A percentile compares a stretch with the other conserved stretches of the same genome.
These are phyloP conservation scores for Papilio polyxenes DNA, from an alignment of 1,140 invertebrate species.

Conservation along the genomic window DNA sequence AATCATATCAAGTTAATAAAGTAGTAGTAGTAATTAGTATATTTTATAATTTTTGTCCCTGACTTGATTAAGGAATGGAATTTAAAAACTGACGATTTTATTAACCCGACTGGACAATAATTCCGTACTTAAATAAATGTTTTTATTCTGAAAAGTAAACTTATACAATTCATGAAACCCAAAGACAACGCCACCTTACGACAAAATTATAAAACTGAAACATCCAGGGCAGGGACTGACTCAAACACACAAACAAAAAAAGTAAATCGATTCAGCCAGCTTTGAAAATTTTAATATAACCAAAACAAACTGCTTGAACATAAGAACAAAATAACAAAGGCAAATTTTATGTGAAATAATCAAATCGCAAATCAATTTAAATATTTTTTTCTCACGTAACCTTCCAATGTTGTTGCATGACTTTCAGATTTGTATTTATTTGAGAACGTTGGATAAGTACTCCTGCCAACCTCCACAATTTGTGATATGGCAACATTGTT, in stretches of 20 bases:
- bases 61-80: too few relatives aligned
- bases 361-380: not conserved
- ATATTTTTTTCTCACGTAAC: not conserved
- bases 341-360: not conserved
- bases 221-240: not conserved
- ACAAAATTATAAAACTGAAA: not conserved
- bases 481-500: slow-evolving; percentile 47
- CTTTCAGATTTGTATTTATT: slow-evolving; percentile 14
- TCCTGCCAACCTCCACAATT: slow-evolving; percentile 34
- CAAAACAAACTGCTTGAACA: not conserved
- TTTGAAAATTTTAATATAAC: not conserved
- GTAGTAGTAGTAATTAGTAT: too few relatives aligned
- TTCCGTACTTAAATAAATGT: too few relatives aligned
- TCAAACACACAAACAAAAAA: not conserved
- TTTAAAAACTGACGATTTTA: too few relatives aligned
- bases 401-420: slow-evolving; percentile 9
- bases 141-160: too few relatives aligned
- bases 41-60: too few relatives aligned
- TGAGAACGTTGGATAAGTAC: not conserved
- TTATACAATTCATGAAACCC: not conserved
- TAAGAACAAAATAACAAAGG: not conserved
- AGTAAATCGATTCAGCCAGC: too few relatives aligned
- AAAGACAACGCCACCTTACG: not conserved
- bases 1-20: too few relatives aligned
- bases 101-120: too few relatives aligned